phyloP scores from a whole-genome alignment of 2,888 invertebrate genomes.

The Stenolophus ochropezus region DNA sequence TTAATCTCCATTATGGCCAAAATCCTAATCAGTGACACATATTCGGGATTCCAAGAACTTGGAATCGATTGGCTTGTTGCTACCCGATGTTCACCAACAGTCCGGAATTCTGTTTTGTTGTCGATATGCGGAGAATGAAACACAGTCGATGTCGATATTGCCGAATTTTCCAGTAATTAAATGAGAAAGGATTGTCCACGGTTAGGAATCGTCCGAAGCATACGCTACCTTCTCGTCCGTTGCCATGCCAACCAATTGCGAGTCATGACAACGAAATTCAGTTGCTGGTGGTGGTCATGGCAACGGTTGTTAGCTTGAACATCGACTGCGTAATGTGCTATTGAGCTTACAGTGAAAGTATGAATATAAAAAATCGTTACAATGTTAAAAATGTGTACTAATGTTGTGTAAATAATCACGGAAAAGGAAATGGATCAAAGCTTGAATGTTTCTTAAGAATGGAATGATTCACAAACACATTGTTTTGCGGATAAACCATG shows the following conservation, averaged over 20 bases:
- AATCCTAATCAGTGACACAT: neutral
- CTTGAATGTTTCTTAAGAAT: neutral
- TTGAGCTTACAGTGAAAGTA: constrained; percentile 24
- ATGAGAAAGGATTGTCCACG: constrained; percentile 34
- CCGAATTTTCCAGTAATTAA: constrained; percentile 25
- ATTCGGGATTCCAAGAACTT: neutral
- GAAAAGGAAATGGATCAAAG: neutral
- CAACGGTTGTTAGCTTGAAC: constrained; percentile 25
- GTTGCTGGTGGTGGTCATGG: constrained; percentile 20
- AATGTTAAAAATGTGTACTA: neutral
- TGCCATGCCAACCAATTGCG: constrained; percentile 4
- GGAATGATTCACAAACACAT: neutral
- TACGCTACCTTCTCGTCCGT: constrained; percentile 14
- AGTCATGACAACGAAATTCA: constrained; percentile 37
- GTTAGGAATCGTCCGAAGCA: neutral
- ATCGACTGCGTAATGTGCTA: constrained; percentile 12
- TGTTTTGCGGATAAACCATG: neutral
- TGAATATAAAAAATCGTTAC: constrained; percentile 16
- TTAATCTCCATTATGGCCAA: neutral
- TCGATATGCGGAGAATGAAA: neutral
- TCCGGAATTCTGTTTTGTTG: neutral
- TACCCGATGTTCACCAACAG: neutral
- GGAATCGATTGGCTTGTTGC: neutral
- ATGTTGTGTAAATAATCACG: no score
- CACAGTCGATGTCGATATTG: neutral